Evolutionary conservation across 30 jellyfish, hydroid and myxozoan species (phyloP).

Genomic region (Chrysaora quinquecirrha): DNA sequence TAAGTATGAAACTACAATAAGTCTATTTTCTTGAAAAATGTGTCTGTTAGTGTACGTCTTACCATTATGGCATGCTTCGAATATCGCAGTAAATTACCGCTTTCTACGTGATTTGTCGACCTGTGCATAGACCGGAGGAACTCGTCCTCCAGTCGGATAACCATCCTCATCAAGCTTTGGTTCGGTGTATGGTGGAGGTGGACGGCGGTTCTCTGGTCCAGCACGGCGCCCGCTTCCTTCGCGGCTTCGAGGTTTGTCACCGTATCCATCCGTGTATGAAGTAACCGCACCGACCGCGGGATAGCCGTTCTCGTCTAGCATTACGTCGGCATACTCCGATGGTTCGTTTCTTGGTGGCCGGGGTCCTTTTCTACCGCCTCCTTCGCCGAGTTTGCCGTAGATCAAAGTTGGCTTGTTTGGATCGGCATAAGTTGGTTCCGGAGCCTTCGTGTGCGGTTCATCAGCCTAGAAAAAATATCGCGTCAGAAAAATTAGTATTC

Average conservation of each 20-base stretch:
- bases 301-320: slow-evolving; percentile 36
- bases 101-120: slow-evolving; percentile 52
- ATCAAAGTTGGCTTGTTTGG: slow-evolving; percentile 14
- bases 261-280: slow-evolving; percentile 60
- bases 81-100: slow-evolving; percentile 20
- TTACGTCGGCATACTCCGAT: slow-evolving; percentile 54
- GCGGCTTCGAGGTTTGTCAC: slow-evolving; percentile 27
- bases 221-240: slow-evolving; percentile 36
- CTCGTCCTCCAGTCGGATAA: neutral
- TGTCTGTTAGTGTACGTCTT: too few relatives aligned
- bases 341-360: slow-evolving; percentile 5
- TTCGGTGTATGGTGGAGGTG: slow-evolving; percentile 50
- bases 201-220: slow-evolving; percentile 44
- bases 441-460: neutral
- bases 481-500: neutral
- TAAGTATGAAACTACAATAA: too few relatives aligned
- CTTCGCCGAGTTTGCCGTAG: slow-evolving; percentile 42
- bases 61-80: too few relatives aligned
- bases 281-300: slow-evolving; percentile 40
- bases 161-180: slow-evolving; percentile 33
- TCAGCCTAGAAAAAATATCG: slow-evolving; percentile 32
- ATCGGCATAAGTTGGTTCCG: slow-evolving; percentile 41
- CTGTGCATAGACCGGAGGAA: slow-evolving; percentile 60
- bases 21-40: too few relatives aligned
- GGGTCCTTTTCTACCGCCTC: slow-evolving; percentile 38